These are phyloP conservation scores for Plemyria rubiginata DNA, from an alignment of 2,888 invertebrate genomes.

Conservation along the genomic window DNA sequence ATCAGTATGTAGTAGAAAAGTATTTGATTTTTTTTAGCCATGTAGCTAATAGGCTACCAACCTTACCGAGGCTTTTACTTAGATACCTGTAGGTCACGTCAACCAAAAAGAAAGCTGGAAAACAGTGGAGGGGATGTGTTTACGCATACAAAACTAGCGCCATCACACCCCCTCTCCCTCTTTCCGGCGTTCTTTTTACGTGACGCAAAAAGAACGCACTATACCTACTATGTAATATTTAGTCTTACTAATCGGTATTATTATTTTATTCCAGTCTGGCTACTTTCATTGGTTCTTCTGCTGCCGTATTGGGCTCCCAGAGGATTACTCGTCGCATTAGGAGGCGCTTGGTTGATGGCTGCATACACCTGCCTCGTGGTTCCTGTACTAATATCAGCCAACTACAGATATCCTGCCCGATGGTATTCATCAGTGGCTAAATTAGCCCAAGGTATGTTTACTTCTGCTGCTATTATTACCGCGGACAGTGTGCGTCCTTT, in stretches of 20 bases:
- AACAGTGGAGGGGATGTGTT: too few relatives aligned
- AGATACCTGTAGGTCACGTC: too few relatives aligned
- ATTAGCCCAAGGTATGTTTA: conserved; percentile 82
- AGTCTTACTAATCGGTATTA: not conserved
- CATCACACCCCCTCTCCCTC: too few relatives aligned
- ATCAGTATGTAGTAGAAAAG: too few relatives aligned
- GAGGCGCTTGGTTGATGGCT: conserved; percentile 85
- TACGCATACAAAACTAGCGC: too few relatives aligned
- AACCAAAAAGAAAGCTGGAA: too few relatives aligned
- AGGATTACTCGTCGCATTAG: conserved; percentile 86
- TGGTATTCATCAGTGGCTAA: conserved; percentile 85
- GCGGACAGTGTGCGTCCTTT: not conserved
- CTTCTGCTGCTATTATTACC: not conserved
- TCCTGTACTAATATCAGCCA: conserved; percentile 88
- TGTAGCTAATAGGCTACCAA: too few relatives aligned
- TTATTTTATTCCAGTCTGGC: conserved; percentile 84
- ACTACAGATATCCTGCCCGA: conserved; percentile 88
- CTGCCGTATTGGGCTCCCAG: conserved; percentile 86
- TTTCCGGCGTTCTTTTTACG: too few relatives aligned
- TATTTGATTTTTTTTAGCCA: too few relatives aligned
- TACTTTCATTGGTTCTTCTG: conserved; percentile 87
- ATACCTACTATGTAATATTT: too few relatives aligned
- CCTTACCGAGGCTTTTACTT: not conserved
- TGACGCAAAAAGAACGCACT: too few relatives aligned
- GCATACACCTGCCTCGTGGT: conserved; percentile 88